Evolutionary conservation across 35 echinoderm and acorn worm species (phyloP), one percentile per base, ranked within the genome.

Genomic region (Lytechinus variegatus): DNA sequence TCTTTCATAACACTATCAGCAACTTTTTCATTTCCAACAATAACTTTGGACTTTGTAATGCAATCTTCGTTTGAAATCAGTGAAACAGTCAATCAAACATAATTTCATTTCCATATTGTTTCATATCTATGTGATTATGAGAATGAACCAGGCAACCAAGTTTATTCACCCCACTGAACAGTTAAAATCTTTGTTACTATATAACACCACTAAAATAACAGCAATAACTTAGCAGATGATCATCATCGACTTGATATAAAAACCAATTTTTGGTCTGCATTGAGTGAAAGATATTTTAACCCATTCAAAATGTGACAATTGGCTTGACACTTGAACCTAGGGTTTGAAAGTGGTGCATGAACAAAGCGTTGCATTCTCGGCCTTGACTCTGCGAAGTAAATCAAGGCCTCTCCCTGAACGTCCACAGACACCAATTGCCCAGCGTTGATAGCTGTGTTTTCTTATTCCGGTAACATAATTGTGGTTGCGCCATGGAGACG

Each of bases 391-490:
- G 66, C 66, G 21, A 79, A 79, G 66, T 79, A 79, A 79, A 79
- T 79, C 66, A 79, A 79, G 66, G 66, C 16, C 21, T 79, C 21
- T 79, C 66, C 66, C 66, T 24, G 16, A 79, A 79, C 14, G 16
- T 79, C 19, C 7, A 79, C 66, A 79, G 66, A 79, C 66, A 79
- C 66, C 66, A 79, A 79, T 24, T 79, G 66, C 19, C 66, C 66
- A 79, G 66, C n/a, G 66, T 79, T 79, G 66, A 79, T 79, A 79
- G 66, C 66, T 79, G 66, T 79, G 66, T 79, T 79, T 79, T 79
- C 66, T 79, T 79, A 79, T 79, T 79, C 66, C 66, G n/a, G 66
- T 79, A 79, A 79, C 66, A 79, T 79, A 79, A 79, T 79, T 79
- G 66, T 79, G 66, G 66, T 79, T 79, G 66, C 5, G 66, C 66